Conservation (phyloP, 2,797 vertebrate species). For the Spondyliosoma cantharus region DNA sequence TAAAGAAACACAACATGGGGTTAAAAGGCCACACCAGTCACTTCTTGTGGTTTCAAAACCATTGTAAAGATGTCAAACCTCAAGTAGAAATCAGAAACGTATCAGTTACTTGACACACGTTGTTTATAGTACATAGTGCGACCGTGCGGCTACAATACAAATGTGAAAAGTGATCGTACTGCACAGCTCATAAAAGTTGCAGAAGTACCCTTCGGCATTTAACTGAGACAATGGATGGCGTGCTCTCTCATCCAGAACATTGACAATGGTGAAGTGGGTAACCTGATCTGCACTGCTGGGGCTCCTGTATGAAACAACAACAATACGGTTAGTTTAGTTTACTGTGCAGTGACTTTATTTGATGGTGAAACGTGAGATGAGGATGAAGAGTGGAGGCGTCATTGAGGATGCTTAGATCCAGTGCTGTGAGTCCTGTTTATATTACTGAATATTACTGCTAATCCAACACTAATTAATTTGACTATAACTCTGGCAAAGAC, state of each 20-base stretch:
- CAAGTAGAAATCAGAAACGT: not conserved
- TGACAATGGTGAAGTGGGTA: slow-evolving; percentile 37
- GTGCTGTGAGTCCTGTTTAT: not conserved
- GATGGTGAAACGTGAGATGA: slow-evolving; percentile 1
- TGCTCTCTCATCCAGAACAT: slow-evolving; percentile 40
- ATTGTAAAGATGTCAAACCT: not conserved
- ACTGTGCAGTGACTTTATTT: not conserved
- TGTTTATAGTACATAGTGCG: not conserved
- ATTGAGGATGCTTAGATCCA: slow-evolving; percentile 3
- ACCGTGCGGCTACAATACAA: slow-evolving; percentile 3
- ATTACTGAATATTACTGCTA: not conserved
- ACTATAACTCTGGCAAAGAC: not conserved
- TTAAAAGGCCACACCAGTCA: not conserved
- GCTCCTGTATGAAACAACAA: slow-evolving; percentile 41
- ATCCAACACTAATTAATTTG: slow-evolving; percentile 10
- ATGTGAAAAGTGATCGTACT: slow-evolving; percentile 22
- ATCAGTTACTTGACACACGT: not conserved
- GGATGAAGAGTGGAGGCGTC: slow-evolving; percentile 6
- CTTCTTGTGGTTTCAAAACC: not conserved
- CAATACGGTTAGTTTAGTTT: slow-evolving; percentile 14
- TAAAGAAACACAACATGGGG: not conserved
- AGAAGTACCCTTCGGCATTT: slow-evolving; percentile 48
- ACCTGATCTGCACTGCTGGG: slow-evolving; percentile 52
- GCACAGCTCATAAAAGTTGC: slow-evolving; percentile 41
- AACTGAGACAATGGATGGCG: slow-evolving; percentile 60